Conservation (phyloP, 2,888 invertebrate genomes). For the Callyntrura sp. region DNA sequence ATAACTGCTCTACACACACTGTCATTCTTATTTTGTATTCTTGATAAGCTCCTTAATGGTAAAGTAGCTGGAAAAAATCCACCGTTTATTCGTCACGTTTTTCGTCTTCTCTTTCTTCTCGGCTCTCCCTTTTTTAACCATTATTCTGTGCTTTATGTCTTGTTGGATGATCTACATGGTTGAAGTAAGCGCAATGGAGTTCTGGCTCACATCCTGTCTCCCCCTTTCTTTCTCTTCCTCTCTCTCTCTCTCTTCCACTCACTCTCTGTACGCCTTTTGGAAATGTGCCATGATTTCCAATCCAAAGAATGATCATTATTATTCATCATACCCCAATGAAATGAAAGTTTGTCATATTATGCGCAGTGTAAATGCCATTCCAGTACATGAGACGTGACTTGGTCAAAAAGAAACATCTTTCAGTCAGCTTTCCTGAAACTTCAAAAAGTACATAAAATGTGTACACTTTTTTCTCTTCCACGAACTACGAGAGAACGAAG, state of each 20-base stretch:
- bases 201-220: neutral
- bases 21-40: neutral
- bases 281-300: constrained; percentile 56
- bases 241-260: neutral
- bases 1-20: neutral
- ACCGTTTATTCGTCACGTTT: constrained; percentile 28
- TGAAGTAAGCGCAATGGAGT: too few relatives aligned
- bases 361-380: neutral
- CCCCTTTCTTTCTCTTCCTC: neutral
- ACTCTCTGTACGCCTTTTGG: constrained; percentile 12
- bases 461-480: neutral
- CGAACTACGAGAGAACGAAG: neutral
- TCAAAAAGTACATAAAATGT: neutral
- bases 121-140: neutral
- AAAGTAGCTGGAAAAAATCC: neutral
- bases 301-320: constrained; percentile 65
- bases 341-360: constrained; percentile 27
- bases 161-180: too few relatives aligned
- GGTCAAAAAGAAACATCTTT: constrained; percentile 41
- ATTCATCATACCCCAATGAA: constrained; percentile 62
- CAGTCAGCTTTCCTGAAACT: neutral
- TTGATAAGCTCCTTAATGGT: too few relatives aligned
- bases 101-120: neutral
- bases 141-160: too few relatives aligned
- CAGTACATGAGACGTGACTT: constrained; percentile 53